A percentile compares a stretch with the other conserved stretches of the same genome.
Evolutionary conservation across 2,888 invertebrate species (phyloP).

Genomic region (Ornithoptera priamus): DNA sequence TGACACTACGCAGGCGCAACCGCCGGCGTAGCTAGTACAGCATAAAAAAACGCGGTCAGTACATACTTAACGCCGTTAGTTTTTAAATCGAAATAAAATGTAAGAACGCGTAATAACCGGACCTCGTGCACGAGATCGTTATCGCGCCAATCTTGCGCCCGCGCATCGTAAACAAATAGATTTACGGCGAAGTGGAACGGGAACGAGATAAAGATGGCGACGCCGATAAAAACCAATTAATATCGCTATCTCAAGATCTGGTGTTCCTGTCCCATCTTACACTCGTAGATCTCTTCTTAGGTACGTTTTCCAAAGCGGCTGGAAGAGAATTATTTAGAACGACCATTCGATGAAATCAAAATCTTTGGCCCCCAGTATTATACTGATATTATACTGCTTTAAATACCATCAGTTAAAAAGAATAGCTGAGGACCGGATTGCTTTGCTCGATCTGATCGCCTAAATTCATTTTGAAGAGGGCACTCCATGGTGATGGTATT

Average conservation of each 20-base stretch:
- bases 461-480: too few species aligned
- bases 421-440: too few species aligned
- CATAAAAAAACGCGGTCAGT: background rate
- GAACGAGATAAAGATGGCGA: conserved; percentile 8
- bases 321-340: too few species aligned
- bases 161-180: conserved; percentile 19
- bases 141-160: conserved; percentile 6
- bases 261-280: background rate
- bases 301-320: too few species aligned
- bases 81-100: conserved; percentile 11
- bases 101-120: conserved; percentile 5
- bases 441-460: too few species aligned
- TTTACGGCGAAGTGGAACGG: conserved; percentile 3
- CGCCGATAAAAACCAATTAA: conserved; percentile 19
- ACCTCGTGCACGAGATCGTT: conserved; percentile 1
- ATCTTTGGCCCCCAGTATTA: too few species aligned
- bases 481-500: too few species aligned
- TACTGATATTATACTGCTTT: too few species aligned
- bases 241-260: conserved; percentile 7
- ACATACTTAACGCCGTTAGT: conserved; percentile 8
- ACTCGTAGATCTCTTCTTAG: background rate
- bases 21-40: background rate
- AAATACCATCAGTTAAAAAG: too few species aligned
- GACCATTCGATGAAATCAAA: too few species aligned
- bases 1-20: background rate